phyloP scores from a whole-genome alignment of 2,113 vertebrate species.

The Malurus alboscapulatus region DNA sequence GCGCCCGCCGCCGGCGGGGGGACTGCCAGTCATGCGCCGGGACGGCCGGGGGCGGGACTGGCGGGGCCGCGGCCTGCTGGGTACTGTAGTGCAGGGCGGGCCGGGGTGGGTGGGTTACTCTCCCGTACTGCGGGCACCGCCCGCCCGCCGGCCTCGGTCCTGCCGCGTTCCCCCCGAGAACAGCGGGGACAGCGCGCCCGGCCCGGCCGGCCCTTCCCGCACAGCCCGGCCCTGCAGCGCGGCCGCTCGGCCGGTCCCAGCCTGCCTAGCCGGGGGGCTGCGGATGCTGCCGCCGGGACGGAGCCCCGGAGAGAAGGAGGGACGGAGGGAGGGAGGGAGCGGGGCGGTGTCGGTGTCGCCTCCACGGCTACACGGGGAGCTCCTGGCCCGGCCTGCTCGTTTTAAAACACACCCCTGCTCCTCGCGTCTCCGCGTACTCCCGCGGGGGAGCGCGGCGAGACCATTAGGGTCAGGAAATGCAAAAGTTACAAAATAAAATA shows the following conservation, averaged over 20 bases:
- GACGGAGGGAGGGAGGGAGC: background rate
- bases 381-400: background rate
- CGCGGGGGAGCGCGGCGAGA: background rate
- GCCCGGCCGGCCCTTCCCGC: background rate
- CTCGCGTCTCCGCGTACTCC: background rate
- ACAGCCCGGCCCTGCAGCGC: background rate
- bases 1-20: background rate
- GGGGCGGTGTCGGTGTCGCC: background rate
- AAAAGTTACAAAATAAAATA: background rate
- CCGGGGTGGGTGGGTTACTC: too few relatives aligned
- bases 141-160: background rate
- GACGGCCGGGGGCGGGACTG: background rate
- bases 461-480: background rate
- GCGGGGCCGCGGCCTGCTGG: background rate
- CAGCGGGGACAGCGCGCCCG: background rate
- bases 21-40: slow-evolving; percentile 20
- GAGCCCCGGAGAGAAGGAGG: background rate
- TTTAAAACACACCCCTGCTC: background rate
- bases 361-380: background rate
- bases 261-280: background rate
- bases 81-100: slow-evolving; percentile 27
- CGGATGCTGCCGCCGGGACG: background rate
- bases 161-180: accelerated
- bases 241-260: background rate
- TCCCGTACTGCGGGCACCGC: background rate